Evolutionary conservation across 2,113 vertebrate species (phyloP), one percentile per base, ranked within the genome.

Genomic region (Psilopogon haemacephalus): DNA sequence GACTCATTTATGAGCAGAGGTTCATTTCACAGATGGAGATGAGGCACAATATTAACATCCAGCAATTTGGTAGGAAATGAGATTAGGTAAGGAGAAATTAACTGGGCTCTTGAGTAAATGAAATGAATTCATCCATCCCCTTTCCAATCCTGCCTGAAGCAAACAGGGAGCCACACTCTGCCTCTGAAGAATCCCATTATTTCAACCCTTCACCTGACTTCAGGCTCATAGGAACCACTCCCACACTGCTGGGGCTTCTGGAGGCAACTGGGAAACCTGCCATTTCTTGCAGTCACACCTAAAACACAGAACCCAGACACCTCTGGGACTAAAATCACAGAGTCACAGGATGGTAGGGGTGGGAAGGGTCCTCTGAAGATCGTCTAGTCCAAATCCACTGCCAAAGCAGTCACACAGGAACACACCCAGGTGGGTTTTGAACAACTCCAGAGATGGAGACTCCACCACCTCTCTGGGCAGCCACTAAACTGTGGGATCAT

Each of bases 71-170:
- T 71, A 23, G 71, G 62, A 94, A 93, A 96, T 84, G 80, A 93
- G 58, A 95, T 93, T 91, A 93, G 79, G 80, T 60, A 63, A 91
- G 15, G 73, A 90, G 86, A 86, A 92, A 95, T 91, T 76, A 95
- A 94, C 70, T 88, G 85, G 24, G 79, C 59, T 95, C 73, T 88
- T 74, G 69, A 52, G 62, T 79, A 95, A 96, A 91, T 62, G 55
- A 91, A 91, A 84, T 35, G 54, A 90, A 93, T 81, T 84, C 76
- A 95, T 77, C 86, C 37, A 37, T 58, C 30, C 55, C 72, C 72
- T 88, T 88, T 90, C 73, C 73, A 84, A 67, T 60, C 50, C 54
- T 33, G 95, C 93, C 86, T 46, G 73, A 84, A 91, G 94, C 80
- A 95, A 88, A 93, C 44, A 65, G 35, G 76, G 67, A 92, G 48